Evolutionary conservation across 2,888 invertebrate genomes (phyloP).

Genomic region (Embidobia sp.): DNA sequence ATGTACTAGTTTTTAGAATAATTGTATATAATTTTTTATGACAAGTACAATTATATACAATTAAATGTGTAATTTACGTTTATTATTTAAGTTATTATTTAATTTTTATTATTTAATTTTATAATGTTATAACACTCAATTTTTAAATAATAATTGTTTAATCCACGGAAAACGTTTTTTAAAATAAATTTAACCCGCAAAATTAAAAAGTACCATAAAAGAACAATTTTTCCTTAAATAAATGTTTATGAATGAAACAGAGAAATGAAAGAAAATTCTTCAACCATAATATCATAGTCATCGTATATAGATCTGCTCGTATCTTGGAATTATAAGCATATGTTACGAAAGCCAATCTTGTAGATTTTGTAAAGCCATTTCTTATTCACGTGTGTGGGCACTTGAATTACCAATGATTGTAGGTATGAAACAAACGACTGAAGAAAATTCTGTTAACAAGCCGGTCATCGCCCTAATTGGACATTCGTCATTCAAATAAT

Average conservation of each 20-base stretch:
- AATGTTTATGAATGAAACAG: slow-evolving; percentile 12
- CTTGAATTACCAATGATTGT: slow-evolving; percentile 61
- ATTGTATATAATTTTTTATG: too few species aligned
- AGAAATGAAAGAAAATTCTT: slow-evolving; percentile 38
- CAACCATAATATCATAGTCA: slow-evolving; percentile 35
- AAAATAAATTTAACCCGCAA: too few species aligned
- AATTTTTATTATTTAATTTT: too few species aligned
- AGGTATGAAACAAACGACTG: slow-evolving; percentile 58
- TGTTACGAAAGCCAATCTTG: slow-evolving; percentile 52
- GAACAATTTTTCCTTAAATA: slow-evolving; percentile 1
- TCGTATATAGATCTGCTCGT: slow-evolving; percentile 49
- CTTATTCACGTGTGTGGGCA: slow-evolving; percentile 62
- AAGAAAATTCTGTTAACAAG: slow-evolving; percentile 54
- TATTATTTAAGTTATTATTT: too few species aligned
- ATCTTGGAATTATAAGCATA: slow-evolving; percentile 44
- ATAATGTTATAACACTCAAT: too few species aligned
- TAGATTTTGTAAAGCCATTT: slow-evolving; percentile 59
- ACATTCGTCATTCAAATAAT: slow-evolving; percentile 34
- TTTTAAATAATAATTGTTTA: too few species aligned
- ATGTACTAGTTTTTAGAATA: too few species aligned
- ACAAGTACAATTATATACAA: too few species aligned
- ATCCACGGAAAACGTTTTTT: too few species aligned
- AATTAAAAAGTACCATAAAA: slow-evolving; percentile 6
- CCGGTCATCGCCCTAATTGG: slow-evolving; percentile 60
- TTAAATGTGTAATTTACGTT: too few species aligned